phyloP scores from a whole-genome alignment of 64 coral and sea anemone species.

The Trachythela sp. region DNA sequence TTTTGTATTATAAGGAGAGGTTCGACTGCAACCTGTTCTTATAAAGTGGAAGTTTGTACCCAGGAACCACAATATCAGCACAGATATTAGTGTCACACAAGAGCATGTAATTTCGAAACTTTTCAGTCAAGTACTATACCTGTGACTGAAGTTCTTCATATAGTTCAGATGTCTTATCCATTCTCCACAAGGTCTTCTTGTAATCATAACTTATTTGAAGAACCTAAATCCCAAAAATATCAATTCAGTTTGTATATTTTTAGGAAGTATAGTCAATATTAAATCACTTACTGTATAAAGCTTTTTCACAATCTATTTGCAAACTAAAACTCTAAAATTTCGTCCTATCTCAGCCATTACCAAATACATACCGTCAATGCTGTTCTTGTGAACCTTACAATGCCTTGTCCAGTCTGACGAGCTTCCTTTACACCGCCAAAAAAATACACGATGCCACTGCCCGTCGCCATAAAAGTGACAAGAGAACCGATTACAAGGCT shows the following conservation, averaged over 20 bases:
- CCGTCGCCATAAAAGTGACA: background rate
- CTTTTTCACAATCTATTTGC: background rate
- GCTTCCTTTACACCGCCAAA: background rate
- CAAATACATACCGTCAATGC: background rate
- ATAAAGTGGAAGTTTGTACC: no score
- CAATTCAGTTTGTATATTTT: no score
- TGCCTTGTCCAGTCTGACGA: background rate
- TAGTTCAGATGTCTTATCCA: constrained; percentile 48
- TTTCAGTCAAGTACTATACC: constrained; percentile 34
- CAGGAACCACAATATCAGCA: no score
- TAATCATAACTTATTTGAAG: constrained; percentile 90
- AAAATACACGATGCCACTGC: background rate
- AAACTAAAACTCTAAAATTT: background rate
- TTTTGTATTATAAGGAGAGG: no score
- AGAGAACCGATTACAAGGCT: background rate
- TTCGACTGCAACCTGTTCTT: no score
- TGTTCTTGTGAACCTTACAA: constrained; percentile 1
- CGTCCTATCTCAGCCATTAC: background rate
- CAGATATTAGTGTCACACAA: no score
- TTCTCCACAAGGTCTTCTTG: constrained; percentile 74
- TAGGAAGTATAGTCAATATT: background rate
- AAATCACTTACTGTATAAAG: background rate
- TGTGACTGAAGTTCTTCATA: constrained; percentile 66
- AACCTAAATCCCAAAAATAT: constrained; percentile 44
- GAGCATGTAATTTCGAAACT: background rate